Percentiles rank a stretch among this genome's conserved stretches.
Evolutionary conservation across 2,113 vertebrate genomes (phyloP).

Genomic region (Cryptotis parvus): DNA sequence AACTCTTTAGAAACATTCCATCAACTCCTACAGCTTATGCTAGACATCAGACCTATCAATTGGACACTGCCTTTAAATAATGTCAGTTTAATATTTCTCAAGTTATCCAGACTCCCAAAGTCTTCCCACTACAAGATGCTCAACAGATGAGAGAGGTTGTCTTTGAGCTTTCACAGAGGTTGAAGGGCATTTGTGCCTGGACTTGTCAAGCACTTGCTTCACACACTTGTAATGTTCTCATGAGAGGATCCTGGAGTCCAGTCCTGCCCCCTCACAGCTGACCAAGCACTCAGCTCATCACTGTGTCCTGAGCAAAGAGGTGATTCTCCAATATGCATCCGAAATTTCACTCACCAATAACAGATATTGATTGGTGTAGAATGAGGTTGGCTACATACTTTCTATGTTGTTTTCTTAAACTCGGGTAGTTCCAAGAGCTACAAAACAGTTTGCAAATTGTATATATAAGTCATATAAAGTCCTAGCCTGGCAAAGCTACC

Average conservation of each 20-base stretch:
- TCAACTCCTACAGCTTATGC: constrained; percentile 53
- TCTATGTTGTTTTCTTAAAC: background rate
- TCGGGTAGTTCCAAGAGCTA: background rate
- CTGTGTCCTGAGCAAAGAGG: background rate
- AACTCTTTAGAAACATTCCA: constrained; percentile 68
- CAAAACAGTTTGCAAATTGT: background rate
- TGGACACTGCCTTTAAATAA: constrained; percentile 46
- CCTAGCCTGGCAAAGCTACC: too few species aligned
- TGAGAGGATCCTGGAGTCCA: background rate
- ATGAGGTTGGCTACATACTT: background rate
- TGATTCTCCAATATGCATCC: background rate
- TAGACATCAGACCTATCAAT: constrained; percentile 35
- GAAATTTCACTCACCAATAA: background rate
- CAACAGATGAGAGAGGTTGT: constrained; percentile 22
- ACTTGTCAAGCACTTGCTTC: background rate
- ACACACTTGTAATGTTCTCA: background rate
- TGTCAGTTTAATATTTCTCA: constrained; percentile 55
- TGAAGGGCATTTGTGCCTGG: background rate
- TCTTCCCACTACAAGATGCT: background rate
- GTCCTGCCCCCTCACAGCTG: background rate
- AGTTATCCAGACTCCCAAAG: constrained; percentile 41
- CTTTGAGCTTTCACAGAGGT: constrained; percentile 5
- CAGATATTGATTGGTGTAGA: background rate
- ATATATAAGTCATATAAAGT: background rate
- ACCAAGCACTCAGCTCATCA: background rate